Base-by-base conservation (phyloP, 2,113 vertebrate species). In the Menidia beryllina region DNA sequence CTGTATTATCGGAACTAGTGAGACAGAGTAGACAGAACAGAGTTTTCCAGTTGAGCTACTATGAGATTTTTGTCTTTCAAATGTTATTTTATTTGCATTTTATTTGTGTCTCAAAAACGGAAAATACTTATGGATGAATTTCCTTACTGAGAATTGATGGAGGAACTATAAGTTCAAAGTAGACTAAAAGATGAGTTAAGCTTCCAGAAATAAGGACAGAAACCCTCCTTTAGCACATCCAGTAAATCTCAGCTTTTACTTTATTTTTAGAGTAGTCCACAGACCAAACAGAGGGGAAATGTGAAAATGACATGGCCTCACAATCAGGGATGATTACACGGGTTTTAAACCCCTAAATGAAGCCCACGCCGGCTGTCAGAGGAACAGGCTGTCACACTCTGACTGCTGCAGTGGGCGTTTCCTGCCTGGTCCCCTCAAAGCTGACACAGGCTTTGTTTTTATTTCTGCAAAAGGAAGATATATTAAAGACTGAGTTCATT, bases 291-390 rank as follows among this genome's bases (percentile, higher is more conserved):
- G 23, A 69, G 67, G 25, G 56, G 48, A 69, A 50, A 51, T 51
- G 45, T 52, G 30, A 64, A 68, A 43, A 72, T 39, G 43, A 61
- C 67, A 70, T 30, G 49, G 19, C 78, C 55, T 71, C 38, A 78
- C 17, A 41, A 52, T 4, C 36, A 60, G 54, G 21, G 41, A 61
- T 39, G 65, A 76, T 79, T 72, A 75, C 25, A 61, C 34, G 57
- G 50, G 25, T 17, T 25, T 75, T 64, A 60, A 75, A 82, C 83
- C 38, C 26, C n/a, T 64, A 59, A 60, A 70, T 58, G 69, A 72
- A 67, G 19, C 39, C 45, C 7, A n/a, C 30, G 5, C 39, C 2
- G 52, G 24, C 27, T 82, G 62, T 65, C 72, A 69, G 23, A 39
- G 21, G 41, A 45, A n/a, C 49, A 21, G 66, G 56, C 45, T n/a